Evolutionary conservation across 2,113 vertebrate species (phyloP), one percentile per base, ranked within the genome.

Genomic region (Cepphus grylle): DNA sequence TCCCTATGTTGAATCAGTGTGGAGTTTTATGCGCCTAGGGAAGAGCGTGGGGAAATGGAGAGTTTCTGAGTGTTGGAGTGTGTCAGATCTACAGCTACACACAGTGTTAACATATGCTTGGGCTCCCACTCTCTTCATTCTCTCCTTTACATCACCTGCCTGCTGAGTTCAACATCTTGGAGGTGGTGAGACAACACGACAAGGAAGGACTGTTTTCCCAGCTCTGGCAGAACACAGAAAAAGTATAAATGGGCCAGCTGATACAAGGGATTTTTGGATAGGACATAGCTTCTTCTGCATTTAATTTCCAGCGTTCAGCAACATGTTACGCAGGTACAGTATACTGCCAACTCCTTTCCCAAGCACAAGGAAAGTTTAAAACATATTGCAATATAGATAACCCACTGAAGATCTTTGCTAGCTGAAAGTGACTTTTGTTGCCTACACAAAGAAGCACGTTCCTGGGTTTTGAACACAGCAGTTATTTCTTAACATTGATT

Each of bases 61-160:
- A 63, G 92, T 79, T 79, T 89, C 38, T 91, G 52, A 40, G 80
- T 53, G 72, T 23, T n/a, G n/a, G 36, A 90, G 67, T 47, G 52
- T 96, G 83, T 84, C 86, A 81, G 77, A 81, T 86, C 43, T 72
- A 32, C 34, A 93, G 81, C 83, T 86, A 69, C 55, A 62, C 32
- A 62, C 23, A 70, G 56, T 82, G 81, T 69, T 82, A 93, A 96
- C 90, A 94, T 81, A 94, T 79, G 49, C 84, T 93, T 52, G 62
- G 62, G 40, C 74, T 96, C 94, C 91, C 84, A 91, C 90, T 90
- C 86, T 82, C 52, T 81, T 87, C 70, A 45, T 76, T 94, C 84
- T 85, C 61, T 84, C 53, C 53, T 96, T 73, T 94, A 77, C 45
- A 72, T 93, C 96, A 95, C 94, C 94, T 95, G 78, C 74, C 81